Evolutionary conservation across 2,888 invertebrate species (phyloP).

Genomic region (Eupeodes luniger): DNA sequence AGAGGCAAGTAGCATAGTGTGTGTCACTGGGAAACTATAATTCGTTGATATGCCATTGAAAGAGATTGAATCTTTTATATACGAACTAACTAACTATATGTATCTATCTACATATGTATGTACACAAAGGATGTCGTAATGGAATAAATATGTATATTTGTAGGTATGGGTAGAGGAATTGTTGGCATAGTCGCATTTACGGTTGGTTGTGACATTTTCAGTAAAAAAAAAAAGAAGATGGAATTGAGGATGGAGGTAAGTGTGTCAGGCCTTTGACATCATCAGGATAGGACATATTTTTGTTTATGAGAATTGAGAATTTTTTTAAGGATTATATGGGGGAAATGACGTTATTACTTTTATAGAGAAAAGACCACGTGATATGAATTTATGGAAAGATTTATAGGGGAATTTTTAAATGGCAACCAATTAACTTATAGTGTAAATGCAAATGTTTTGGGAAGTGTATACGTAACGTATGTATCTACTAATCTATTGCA

Average conservation of each 20-base stretch:
- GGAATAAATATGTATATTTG: constrained; percentile 8
- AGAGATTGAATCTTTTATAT: constrained; percentile 6
- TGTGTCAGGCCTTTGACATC: constrained; percentile 54
- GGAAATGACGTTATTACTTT: neutral
- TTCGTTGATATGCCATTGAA: constrained; percentile 25
- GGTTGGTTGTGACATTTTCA: constrained; percentile 65
- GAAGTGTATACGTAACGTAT: too few species aligned
- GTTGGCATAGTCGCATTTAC: constrained; percentile 58
- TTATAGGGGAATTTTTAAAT: neutral
- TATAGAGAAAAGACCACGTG: neutral
- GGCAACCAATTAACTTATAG: neutral
- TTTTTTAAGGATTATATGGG: neutral
- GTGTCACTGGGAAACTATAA: constrained; percentile 66
- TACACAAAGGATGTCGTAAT: constrained; percentile 73
- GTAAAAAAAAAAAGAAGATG: neutral
- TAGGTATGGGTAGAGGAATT: constrained; percentile 25
- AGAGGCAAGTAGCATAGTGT: constrained; percentile 24
- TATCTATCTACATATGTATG: too few species aligned
- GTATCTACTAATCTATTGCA: too few species aligned
- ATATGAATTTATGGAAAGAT: neutral
- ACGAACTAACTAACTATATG: neutral
- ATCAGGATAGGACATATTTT: neutral
- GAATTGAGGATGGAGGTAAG: constrained; percentile 50
- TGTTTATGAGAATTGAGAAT: neutral
- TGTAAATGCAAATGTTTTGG: too few species aligned